phyloP scores from a whole-genome alignment of 2,113 vertebrate genomes.

The Equus przewalskii region DNA sequence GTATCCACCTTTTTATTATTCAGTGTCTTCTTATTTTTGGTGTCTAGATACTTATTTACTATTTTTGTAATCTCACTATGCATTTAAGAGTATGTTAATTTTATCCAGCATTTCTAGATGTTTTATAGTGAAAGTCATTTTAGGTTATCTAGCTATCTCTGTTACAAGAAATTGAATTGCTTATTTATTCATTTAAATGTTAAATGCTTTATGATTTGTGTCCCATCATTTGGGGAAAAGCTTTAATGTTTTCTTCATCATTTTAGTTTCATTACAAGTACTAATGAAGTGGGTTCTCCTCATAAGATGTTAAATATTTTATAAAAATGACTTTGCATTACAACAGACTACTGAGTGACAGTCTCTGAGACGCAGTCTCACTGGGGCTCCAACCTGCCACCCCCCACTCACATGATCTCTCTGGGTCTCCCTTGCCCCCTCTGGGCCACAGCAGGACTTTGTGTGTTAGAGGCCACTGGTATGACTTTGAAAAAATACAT shows the following conservation, averaged over 20 bases:
- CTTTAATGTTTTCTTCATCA: background rate
- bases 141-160: background rate
- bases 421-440: too few relatives aligned
- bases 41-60: background rate
- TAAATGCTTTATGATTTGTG: background rate
- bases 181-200: conserved; percentile 29
- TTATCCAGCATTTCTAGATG: background rate
- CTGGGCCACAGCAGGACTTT: too few relatives aligned
- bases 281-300: background rate
- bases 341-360: background rate
- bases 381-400: too few relatives aligned
- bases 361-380: background rate
- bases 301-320: background rate
- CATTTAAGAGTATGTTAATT: background rate
- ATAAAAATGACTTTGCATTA: background rate
- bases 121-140: background rate
- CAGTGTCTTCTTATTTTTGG: background rate
- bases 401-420: too few relatives aligned
- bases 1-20: background rate
- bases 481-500: too few relatives aligned
- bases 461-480: too few relatives aligned
- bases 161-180: background rate
- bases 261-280: background rate
- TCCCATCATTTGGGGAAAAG: background rate
- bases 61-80: background rate